A percentile compares a stretch with the other conserved stretches of the same genome.
phyloP scores from a whole-genome alignment of 2,797 vertebrate species.

The Epinephelus coioides region DNA sequence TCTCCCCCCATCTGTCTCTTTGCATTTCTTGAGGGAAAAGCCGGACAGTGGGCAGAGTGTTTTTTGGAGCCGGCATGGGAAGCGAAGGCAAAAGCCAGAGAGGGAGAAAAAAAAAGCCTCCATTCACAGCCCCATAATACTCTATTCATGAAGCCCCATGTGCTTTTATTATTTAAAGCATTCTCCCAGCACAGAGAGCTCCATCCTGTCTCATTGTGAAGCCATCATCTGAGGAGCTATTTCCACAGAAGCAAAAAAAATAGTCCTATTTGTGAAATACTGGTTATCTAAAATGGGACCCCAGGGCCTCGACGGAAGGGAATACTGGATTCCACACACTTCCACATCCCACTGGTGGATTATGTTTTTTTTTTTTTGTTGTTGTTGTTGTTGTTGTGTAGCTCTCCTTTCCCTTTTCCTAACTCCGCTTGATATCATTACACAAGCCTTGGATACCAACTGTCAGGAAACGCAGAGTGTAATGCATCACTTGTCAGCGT shows the following conservation, averaged over 20 bases:
- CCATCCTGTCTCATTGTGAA: slow-evolving; percentile 80
- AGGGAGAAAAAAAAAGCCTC: slow-evolving; percentile 43
- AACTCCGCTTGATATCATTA: slow-evolving; percentile 55
- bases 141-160: slow-evolving; percentile 83
- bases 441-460: slow-evolving; percentile 44
- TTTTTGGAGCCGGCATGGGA: slow-evolving; percentile 57
- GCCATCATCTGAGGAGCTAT: slow-evolving; percentile 77
- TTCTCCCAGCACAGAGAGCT: slow-evolving; percentile 75
- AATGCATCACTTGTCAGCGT: slow-evolving; percentile 63
- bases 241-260: slow-evolving; percentile 77
- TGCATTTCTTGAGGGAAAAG: slow-evolving; percentile 66
- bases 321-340: slow-evolving; percentile 71
- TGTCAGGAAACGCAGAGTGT: slow-evolving; percentile 53
- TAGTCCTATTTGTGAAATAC: slow-evolving; percentile 80
- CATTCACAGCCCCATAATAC: slow-evolving; percentile 83
- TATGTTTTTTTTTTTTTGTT: slow-evolving; percentile 1
- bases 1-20: slow-evolving; percentile 41
- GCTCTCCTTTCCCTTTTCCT: slow-evolving; percentile 29
- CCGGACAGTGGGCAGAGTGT: slow-evolving; percentile 66
- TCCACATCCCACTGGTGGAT: slow-evolving; percentile 68
- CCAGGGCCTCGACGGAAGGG: slow-evolving; percentile 67
- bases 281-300: slow-evolving; percentile 79
- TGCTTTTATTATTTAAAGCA: slow-evolving; percentile 85
- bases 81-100: slow-evolving; percentile 60
- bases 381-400: neutral